Base-by-base conservation (phyloP, 2,113 vertebrate genomes). In the Laterallus jamaicensis region DNA sequence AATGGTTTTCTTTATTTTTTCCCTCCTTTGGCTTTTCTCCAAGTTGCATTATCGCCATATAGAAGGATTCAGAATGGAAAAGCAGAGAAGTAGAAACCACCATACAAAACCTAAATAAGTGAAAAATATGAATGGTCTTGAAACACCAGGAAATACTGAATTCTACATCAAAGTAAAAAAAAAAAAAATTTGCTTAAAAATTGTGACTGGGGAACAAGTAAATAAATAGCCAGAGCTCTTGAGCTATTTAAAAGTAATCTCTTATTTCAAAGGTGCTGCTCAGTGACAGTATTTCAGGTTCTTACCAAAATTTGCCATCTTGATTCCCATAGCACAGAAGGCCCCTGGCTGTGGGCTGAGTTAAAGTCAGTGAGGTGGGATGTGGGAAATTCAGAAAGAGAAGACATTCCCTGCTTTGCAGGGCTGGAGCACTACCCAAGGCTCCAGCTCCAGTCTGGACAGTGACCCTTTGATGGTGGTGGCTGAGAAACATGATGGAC, bases 401-500 rank as follows among this genome's bases (percentile, higher is more conserved):
- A 37, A 66, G 39, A 3, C 0, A 0, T 55, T 56, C 31, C 44
- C 60, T 40, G 62, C 59, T 69, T 66, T 62, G 55, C n/a, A 11
- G 0, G 0, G 16, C 42, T 88, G 67, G 13, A 24, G 42, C 5
- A 5, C 37, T 17, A 25, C 11, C 66, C 0, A 0, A 35, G 75
- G 42, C 29, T 82, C 19, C 67, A 47, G 49, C 49, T 37, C 62
- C 79, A 17, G 20, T 2, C 10, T 52, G 55, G 80, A 54, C 21
- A 3, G 28, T 24, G n/a, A 12, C 14, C 12, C 35, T 13, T 22
- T 0, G 3, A 67, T 25, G 50, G 55, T 5, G 3, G 39, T 11
- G 56, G 25, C 86, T 32, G 35, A 80, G 67, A 54, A 59, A 39
- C 64, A 60, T 60, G 28, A 17, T 6, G 56, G 25, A 9, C 32